These are phyloP conservation scores for Tribolium madens DNA, from an alignment of 1,140 invertebrate species.

Conservation along the genomic window DNA sequence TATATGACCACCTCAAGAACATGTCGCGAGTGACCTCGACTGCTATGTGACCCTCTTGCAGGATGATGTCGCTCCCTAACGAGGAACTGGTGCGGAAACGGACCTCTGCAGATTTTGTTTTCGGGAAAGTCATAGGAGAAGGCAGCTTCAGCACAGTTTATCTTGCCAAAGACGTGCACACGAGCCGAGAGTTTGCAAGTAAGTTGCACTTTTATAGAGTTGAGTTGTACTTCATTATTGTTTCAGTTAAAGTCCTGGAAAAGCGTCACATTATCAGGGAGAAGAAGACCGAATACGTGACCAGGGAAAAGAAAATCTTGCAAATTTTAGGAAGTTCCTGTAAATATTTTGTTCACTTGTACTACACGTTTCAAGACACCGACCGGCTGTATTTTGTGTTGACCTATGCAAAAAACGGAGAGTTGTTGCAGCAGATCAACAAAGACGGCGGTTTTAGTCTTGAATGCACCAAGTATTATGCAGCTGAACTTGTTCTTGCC, in stretches of 20 bases:
- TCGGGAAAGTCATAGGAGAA: slow-evolving; percentile 95
- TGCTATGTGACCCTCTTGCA: background rate
- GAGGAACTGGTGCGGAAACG: slow-evolving; percentile 71
- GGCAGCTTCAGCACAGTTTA: slow-evolving; percentile 97
- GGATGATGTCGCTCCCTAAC: slow-evolving; percentile 54
- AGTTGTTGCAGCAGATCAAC: slow-evolving; percentile 91
- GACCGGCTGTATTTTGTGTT: slow-evolving; percentile 96
- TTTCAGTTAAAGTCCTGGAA: slow-evolving; percentile 95
- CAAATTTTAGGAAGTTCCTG: slow-evolving; percentile 78
- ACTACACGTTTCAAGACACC: slow-evolving; percentile 96
- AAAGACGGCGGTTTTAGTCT: slow-evolving; percentile 92
- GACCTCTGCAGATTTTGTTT: slow-evolving; percentile 90
- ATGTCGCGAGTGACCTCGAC: background rate
- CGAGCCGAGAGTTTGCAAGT: slow-evolving; percentile 93
- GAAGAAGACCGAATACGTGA: slow-evolving; percentile 93
- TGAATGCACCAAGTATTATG: slow-evolving; percentile 92
- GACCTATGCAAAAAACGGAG: slow-evolving; percentile 94
- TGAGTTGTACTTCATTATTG: slow-evolving; percentile 59
- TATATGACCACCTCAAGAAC: background rate
- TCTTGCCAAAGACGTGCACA: slow-evolving; percentile 91
- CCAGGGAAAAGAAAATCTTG: slow-evolving; percentile 92
- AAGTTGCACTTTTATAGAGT: slow-evolving; percentile 67
- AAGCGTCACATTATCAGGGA: slow-evolving; percentile 93
- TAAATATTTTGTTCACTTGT: slow-evolving; percentile 92
- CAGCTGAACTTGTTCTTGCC: slow-evolving; percentile 91